These are phyloP conservation scores for Pilophorus perplexus DNA, from an alignment of 2,888 invertebrate species.

Conservation along the genomic window DNA sequence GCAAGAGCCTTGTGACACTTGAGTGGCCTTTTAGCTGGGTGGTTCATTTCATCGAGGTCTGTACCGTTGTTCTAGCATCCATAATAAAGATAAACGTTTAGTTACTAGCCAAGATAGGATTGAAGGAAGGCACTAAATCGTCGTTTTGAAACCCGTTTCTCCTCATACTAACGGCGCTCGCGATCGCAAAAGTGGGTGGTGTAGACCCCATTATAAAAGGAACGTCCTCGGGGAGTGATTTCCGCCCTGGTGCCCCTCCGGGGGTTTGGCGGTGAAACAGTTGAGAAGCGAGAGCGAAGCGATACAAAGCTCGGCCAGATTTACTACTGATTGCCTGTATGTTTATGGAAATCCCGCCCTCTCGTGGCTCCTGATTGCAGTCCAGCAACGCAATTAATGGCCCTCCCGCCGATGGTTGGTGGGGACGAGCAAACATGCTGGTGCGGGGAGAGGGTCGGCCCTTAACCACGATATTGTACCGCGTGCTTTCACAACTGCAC, in stretches of 20 bases:
- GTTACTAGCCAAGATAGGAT: not conserved
- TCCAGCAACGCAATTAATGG: slow-evolving; percentile 20
- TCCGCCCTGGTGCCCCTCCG: not conserved
- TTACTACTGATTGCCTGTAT: slow-evolving; percentile 38
- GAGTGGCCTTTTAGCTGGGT: too few species aligned
- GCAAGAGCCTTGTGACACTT: too few species aligned
- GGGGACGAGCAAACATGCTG: too few species aligned
- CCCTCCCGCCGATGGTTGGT: too few species aligned
- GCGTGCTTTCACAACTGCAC: too few species aligned
- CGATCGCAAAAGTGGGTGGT: not conserved
- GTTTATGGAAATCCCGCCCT: slow-evolving; percentile 27
- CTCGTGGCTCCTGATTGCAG: slow-evolving; percentile 29
- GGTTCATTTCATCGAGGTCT: too few species aligned
- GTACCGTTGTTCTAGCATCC: not conserved
- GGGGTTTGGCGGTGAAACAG: not conserved
- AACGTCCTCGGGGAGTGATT: slow-evolving; percentile 11
- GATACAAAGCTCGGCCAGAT: slow-evolving; percentile 14
- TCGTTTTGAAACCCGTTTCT: not conserved
- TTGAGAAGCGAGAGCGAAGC: too few species aligned
- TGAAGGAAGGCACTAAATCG: not conserved
- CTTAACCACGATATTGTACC: too few species aligned
- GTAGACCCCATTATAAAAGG: slow-evolving; percentile 9
- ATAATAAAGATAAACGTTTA: slow-evolving; percentile 17
- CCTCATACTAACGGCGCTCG: too few species aligned
- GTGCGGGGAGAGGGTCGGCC: too few species aligned